Evolutionary conservation across 2,888 invertebrate species (phyloP), one percentile per base, ranked within the genome.

Genomic region (Aleiodes leptofemur): DNA sequence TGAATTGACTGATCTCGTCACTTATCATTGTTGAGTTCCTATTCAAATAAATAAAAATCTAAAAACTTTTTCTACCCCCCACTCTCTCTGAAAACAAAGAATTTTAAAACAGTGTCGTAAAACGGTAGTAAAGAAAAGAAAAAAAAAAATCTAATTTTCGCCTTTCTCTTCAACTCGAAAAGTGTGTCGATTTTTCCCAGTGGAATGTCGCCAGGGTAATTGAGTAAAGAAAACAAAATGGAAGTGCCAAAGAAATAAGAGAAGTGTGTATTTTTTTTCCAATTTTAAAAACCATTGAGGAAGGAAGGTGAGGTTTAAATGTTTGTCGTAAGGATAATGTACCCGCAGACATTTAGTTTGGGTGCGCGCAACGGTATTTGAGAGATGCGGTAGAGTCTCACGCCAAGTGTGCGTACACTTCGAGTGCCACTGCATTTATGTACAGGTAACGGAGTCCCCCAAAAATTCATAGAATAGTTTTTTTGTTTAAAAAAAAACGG

Each of bases 321-420:
- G 64, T 48, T 64, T 64, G 64, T 64, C 64, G 64, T 64, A 34
- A 64, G 48, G 64, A 64, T 64, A 64, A 64, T 64, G 48, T 43
- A 23, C 64, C 64, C 64, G 48, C 64, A 64, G 64, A 64, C 48
- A 48, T 64, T 64, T 16, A 64, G 64, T 64, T 64, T 43, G 43
- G 48, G 16, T 64, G 64, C 16, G 34, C 64, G 43, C 64, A 64
- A 64, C 64, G 64, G 64, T 64, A 64, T 9, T 43, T 9, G 9
- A 43, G 43, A 43, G 43, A 43, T 9, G 43, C 43, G 43, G 43
- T 43, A 43, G 43, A 43, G 43, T 43, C 38, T 7, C 9, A 11
- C 43, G 43, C 43, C 8, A 43, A 43, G 43, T 43, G 11, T 8
- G 43, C 11, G 8, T 9, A 43, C 43, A 8, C 9, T 38, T 38